Evolutionary conservation across 2,797 vertebrate genomes (phyloP).

Genomic region (Notoglanidium macrostoma): DNA sequence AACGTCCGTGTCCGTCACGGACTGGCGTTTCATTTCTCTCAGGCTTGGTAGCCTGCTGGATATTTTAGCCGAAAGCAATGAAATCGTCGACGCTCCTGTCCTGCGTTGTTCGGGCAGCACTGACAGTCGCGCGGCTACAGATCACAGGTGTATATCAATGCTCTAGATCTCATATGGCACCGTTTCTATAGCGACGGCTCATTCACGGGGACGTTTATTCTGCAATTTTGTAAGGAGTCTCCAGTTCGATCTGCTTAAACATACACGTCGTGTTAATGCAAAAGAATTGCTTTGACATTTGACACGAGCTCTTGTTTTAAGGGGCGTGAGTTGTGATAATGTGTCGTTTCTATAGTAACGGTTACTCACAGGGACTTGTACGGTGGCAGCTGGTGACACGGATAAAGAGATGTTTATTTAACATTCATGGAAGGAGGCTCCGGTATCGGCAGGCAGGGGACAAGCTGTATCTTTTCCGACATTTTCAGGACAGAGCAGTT

Average conservation of each 20-base stretch:
- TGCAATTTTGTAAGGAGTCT: too few relatives aligned
- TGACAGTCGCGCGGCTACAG: background rate
- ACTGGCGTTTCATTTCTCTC: slow-evolving; percentile 30
- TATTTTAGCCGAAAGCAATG: background rate
- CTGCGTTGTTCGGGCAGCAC: background rate
- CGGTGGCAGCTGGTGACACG: background rate
- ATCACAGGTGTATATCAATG: background rate
- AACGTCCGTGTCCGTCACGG: slow-evolving; percentile 10
- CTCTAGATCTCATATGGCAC: too few relatives aligned
- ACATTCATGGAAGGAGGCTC: background rate
- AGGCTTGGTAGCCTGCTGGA: background rate
- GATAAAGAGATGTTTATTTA: background rate
- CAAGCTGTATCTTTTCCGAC: background rate
- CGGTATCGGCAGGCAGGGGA: background rate
- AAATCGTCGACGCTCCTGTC: background rate
- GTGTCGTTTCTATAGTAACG: background rate
- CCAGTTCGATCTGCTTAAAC: too few relatives aligned
- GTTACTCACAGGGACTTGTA: background rate
- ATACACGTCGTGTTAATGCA: too few relatives aligned
- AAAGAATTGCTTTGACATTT: too few relatives aligned
- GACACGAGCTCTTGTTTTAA: too few relatives aligned
- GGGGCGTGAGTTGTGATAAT: background rate
- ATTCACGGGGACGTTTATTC: too few relatives aligned
- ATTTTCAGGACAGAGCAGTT: background rate
- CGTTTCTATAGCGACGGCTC: too few relatives aligned